phyloP scores from a whole-genome alignment of 2,113 vertebrate species.

The Melanocharis versteri region DNA sequence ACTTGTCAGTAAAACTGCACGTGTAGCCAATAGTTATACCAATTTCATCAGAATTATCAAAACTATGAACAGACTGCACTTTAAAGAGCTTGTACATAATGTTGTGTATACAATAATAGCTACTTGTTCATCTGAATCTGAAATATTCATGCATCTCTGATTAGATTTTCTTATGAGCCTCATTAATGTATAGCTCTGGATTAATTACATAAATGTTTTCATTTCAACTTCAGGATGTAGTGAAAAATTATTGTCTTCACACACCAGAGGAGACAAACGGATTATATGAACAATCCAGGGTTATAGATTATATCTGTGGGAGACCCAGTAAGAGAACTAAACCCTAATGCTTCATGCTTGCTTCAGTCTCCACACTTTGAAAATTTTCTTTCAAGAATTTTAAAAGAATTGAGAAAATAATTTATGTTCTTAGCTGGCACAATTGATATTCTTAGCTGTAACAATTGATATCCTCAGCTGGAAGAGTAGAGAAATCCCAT shows the following conservation, averaged over 20 bases:
- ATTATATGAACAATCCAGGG: neutral
- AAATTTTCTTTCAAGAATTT: neutral
- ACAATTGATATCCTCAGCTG: neutral
- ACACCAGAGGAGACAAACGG: neutral
- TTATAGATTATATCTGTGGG: neutral
- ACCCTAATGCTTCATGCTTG: neutral
- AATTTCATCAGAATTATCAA: neutral
- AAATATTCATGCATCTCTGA: neutral
- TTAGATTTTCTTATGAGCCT: neutral
- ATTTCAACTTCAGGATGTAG: neutral
- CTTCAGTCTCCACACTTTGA: neutral
- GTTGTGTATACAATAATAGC: neutral
- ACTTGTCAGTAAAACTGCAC: neutral
- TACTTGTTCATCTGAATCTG: neutral
- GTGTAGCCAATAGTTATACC: neutral
- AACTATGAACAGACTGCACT: neutral
- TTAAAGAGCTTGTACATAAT: neutral
- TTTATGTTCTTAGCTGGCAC: neutral
- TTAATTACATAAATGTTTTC: conserved; percentile 10
- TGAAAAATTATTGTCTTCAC: neutral
- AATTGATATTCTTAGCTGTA: neutral
- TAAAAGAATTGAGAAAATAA: neutral
- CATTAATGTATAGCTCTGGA: neutral
- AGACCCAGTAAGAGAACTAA: neutral
- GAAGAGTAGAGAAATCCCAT: neutral